Evolutionary conservation across 2,888 invertebrate species (phyloP), one percentile per base, ranked within the genome.

Genomic region (Machimus rusticus): DNA sequence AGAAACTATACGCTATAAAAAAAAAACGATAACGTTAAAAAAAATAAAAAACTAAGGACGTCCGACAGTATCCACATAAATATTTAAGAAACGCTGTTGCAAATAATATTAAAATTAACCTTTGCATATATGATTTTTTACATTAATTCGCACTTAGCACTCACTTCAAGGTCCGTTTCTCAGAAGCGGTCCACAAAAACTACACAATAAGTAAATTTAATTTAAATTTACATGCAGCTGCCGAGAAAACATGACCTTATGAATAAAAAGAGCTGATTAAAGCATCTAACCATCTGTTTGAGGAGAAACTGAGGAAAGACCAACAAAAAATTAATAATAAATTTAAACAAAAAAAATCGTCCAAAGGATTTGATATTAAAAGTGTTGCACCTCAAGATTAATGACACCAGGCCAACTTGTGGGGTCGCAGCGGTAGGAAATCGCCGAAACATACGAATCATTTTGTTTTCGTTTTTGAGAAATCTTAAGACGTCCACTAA

Each of bases 351-450:
- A 16, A 23, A 81, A 81, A 55, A 55, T 46, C 31, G 81, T 81
- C 55, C 28, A 55, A 6, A 51, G 55, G n/a, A 55, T 55, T 34
- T 81, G 8, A 81, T 81, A 55, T 55, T 81, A 81, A 81, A 81
- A 81, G 81, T 81, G 55, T 84, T 84, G 19, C 82, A 74, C n/a
- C 39, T 28, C 16, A 85, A 85, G 85, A 85, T 85, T 85, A 85
- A 85, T 85, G 74, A 46, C 74, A 74, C 31, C 43, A 23, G 46
- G 2, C 43, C 85, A 74, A 46, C 74, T 9, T 85, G 85, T 85
- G 85, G 9, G 85, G 85, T 85, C 85, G 74, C 74, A 46, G 74
- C 74, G 28, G 74, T 51, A 51, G 85, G 46, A 74, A 74, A 74
- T n/a, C 28, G 16, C 43, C 74, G n/a, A 74, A 23, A 43, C 43